phyloP scores from a whole-genome alignment of 2,113 vertebrate genomes.

The Meriones unguiculatus region DNA sequence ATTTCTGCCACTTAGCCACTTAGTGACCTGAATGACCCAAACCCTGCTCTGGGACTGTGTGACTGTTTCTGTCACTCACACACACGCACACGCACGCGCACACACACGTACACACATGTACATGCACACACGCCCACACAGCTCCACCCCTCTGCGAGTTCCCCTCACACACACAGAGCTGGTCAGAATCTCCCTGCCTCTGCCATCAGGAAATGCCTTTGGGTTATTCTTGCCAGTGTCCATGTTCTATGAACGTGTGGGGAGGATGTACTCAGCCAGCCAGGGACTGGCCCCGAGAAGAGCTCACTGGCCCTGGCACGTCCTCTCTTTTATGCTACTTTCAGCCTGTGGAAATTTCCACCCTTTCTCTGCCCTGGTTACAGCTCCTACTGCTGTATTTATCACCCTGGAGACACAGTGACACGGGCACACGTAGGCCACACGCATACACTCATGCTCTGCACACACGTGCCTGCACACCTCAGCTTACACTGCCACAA shows the following conservation, averaged over 20 bases:
- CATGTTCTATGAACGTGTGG: not conserved
- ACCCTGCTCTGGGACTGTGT: not conserved
- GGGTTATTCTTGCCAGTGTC: not conserved
- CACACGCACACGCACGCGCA: not conserved
- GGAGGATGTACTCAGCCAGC: not conserved
- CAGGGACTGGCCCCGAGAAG: not conserved
- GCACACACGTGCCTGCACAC: conserved; percentile 43
- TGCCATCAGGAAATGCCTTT: conserved; percentile 18
- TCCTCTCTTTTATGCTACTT: conserved; percentile 38
- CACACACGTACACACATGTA: not conserved
- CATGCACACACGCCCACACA: too few species aligned
- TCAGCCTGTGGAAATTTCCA: conserved; percentile 78
- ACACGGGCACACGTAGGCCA: conserved; percentile 26
- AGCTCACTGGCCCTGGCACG: not conserved
- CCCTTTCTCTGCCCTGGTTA: conserved; percentile 73
- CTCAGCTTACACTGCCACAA: conserved; percentile 38
- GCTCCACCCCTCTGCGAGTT: too few species aligned
- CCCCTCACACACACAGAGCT: too few species aligned
- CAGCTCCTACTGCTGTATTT: conserved; percentile 70
- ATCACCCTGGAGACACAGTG: conserved; percentile 82
- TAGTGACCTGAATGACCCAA: conserved; percentile 10
- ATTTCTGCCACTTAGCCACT: conserved; percentile 2
- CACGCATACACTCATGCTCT: conserved; percentile 18
- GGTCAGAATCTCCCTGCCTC: not conserved
- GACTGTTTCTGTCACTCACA: not conserved